These are phyloP conservation scores for Menidia beryllina DNA, from an alignment of 2,113 vertebrate genomes.

Conservation along the genomic window DNA sequence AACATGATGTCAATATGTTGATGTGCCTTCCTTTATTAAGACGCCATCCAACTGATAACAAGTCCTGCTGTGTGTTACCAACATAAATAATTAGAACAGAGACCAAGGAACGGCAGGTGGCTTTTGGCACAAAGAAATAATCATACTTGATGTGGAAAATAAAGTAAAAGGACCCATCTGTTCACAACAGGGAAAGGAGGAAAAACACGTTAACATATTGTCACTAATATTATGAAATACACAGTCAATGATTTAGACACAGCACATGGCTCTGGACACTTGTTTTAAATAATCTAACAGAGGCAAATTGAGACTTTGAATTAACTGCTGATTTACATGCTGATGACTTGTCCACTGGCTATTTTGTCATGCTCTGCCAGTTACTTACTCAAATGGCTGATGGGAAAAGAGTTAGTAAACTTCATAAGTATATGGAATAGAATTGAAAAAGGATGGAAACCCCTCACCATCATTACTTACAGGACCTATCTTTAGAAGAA, in stretches of 20 bases:
- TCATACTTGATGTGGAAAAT: constrained; percentile 99
- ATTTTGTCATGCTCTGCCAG: constrained; percentile 62
- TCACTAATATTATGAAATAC: constrained; percentile 99
- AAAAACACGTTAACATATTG: constrained; percentile 99
- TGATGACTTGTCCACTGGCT: constrained; percentile 52
- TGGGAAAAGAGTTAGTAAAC: too few species aligned
- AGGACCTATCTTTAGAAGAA: too few species aligned
- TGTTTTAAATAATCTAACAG: constrained; percentile 83
- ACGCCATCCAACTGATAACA: constrained; percentile 98
- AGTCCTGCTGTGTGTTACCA: constrained; percentile 99
- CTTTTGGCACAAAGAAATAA: constrained; percentile 99
- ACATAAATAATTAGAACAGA: constrained; percentile 99
- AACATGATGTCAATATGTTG: constrained; percentile 99
- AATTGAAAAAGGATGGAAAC: too few species aligned
- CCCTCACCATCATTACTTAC: too few species aligned
- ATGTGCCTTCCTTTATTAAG: constrained; percentile 99
- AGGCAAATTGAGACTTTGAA: constrained; percentile 65
- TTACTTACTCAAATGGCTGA: constrained; percentile 56
- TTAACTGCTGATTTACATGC: constrained; percentile 55
- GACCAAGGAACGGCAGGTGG: constrained; percentile 98
- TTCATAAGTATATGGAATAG: too few species aligned
- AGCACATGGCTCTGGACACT: constrained; percentile 87
- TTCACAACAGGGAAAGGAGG: constrained; percentile 91
- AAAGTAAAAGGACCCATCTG: constrained; percentile 99
- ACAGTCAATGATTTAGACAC: constrained; percentile 98